Evolutionary conservation across 2,113 vertebrate species (phyloP).

Genomic region (Syrrhaptes paradoxus): DNA sequence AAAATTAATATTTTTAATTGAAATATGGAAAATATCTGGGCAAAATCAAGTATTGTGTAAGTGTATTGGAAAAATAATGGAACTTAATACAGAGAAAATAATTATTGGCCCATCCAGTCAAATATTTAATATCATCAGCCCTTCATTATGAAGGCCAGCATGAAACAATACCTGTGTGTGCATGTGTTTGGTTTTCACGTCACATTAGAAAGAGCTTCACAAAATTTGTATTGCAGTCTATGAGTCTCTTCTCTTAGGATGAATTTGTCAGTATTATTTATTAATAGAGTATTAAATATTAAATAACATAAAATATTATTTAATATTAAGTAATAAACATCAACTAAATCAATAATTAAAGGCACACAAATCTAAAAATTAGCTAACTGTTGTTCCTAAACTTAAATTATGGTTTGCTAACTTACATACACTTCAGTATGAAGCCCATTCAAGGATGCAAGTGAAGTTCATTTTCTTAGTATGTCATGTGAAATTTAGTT

Average conservation of each 20-base stretch:
- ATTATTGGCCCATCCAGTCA: neutral
- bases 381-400: neutral
- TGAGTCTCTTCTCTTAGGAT: neutral
- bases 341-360: neutral
- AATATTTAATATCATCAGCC: neutral
- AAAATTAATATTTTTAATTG: neutral
- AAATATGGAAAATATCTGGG: neutral
- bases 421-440: neutral
- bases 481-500: accelerated
- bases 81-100: neutral
- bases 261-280: neutral
- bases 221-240: neutral
- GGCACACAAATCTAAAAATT: neutral
- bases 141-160: neutral
- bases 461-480: neutral
- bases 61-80: neutral
- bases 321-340: neutral
- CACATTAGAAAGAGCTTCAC: accelerated
- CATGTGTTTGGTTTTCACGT: neutral
- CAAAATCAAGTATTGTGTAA: neutral
- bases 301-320: neutral
- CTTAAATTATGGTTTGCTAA: neutral
- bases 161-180: neutral
- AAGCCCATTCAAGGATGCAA: neutral
- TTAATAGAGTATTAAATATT: neutral